Percentiles rank a stretch among this genome's conserved stretches.
Conservation (phyloP, 2,888 invertebrate species). For the Masnerella sp. region DNA sequence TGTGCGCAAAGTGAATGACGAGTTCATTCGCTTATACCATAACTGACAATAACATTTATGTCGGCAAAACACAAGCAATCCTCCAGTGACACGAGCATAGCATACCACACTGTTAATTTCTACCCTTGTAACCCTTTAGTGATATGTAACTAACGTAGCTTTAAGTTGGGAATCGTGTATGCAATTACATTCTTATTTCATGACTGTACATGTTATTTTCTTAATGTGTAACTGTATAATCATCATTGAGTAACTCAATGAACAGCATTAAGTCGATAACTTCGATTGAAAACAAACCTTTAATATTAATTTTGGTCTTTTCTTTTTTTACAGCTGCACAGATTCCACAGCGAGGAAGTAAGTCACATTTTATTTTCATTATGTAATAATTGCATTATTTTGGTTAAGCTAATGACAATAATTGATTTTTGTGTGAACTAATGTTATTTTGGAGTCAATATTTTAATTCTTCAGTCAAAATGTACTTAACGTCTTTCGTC, state of each 20-base stretch:
- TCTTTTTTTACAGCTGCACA: constrained; percentile 88
- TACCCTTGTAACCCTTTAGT: constrained; percentile 70
- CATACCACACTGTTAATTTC: constrained; percentile 56
- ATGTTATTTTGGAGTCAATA: too few relatives aligned
- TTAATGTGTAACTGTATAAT: constrained; percentile 73
- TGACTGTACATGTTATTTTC: constrained; percentile 76
- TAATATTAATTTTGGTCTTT: constrained; percentile 68
- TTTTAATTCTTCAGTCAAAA: too few relatives aligned
- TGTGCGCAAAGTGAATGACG: constrained; percentile 19
- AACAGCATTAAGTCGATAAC: constrained; percentile 47
- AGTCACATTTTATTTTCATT: constrained; percentile 79
- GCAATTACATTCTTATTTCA: constrained; percentile 72
- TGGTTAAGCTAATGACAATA: constrained; percentile 11
- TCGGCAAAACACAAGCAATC: constrained; percentile 42
- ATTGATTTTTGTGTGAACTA: too few relatives aligned
- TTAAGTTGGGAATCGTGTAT: constrained; percentile 74
- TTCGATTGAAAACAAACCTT: background rate
- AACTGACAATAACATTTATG: constrained; percentile 20
- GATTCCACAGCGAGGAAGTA: constrained; percentile 93
- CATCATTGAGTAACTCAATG: constrained; percentile 60
- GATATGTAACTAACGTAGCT: constrained; percentile 76
- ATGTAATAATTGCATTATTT: constrained; percentile 2
- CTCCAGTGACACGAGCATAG: constrained; percentile 51
- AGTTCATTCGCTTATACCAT: constrained; percentile 8
- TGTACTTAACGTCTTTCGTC: too few relatives aligned